Evolutionary conservation across 2,888 invertebrate genomes (phyloP), one percentile per base, ranked within the genome.

Genomic region (Athalia circularis): DNA sequence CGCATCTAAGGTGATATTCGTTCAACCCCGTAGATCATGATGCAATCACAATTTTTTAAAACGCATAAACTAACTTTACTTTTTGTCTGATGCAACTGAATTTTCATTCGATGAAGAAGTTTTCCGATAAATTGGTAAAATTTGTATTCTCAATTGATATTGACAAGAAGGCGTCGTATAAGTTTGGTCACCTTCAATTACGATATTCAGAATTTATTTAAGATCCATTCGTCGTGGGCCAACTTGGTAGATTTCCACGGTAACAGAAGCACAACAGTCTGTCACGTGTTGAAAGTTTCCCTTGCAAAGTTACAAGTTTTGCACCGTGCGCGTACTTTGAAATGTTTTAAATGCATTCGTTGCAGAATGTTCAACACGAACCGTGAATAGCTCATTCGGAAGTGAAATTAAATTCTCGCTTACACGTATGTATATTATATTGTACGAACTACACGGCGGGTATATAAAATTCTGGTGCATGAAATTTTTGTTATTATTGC

Each of bases 331-430:
- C 72, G 72, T 72, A 72, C 57, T 72, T 72, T 72, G 72, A 57
- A 72, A 72, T 72, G 72, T 72, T 72, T 72, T 59, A 72, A 72
- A 72, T 72, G 57, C 72, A 72, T 72, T 72, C 72, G 45, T 45
- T 57, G 54, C 54, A 29, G 72, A 72, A 72, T 72, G 59, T 59
- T 57, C 72, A 72, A 52, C 45, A 72, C n/a, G 59, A 9, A 59
- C 57, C 45, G 47, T 47, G 57, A 72, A 72, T 57, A 45, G 57
- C 72, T 59, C 68, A 68, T 68, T 68, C 68, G 29, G 52, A 68
- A 68, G 68, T 68, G 68, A 68, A 68, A 68, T 68, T 68, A 68
- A 68, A 68, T 54, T 54, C 68, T 8, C 52, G 9, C 48, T 65
- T 48, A 65, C 48, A 65, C 48, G 47, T 65, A 29, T 29, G 29